Percentiles rank a stretch among this genome's conserved stretches.
Evolutionary conservation across 2,113 vertebrate genomes (phyloP).

Genomic region (Pseudorectes ferrugineus): DNA sequence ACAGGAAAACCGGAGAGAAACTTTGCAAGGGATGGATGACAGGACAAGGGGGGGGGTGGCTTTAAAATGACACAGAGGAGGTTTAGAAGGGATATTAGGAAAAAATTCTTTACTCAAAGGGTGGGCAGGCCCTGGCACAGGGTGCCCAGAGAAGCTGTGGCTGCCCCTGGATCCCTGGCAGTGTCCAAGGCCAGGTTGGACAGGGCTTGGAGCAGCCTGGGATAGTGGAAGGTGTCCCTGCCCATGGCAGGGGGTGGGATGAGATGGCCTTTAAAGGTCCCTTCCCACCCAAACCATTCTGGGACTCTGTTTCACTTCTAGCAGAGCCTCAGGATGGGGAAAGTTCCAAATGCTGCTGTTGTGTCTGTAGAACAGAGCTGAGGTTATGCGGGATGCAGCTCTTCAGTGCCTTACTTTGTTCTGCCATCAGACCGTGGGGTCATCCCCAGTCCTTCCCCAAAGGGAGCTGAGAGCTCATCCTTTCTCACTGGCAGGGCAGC

Average conservation of each 20-base stretch:
- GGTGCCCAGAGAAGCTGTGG: neutral
- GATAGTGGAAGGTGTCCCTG: neutral
- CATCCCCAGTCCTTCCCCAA: neutral
- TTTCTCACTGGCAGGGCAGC: neutral
- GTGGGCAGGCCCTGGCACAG: neutral
- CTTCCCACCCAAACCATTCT: neutral
- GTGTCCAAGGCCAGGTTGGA: neutral
- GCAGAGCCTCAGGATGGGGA: neutral
- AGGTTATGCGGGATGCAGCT: neutral
- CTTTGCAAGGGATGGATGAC: no score
- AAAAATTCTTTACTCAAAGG: neutral
- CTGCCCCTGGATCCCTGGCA: neutral
- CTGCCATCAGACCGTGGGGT: neutral
- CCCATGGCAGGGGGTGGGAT: neutral
- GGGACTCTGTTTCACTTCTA: neutral
- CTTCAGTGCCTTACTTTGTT: neutral
- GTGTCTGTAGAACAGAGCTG: neutral
- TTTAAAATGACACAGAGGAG: neutral
- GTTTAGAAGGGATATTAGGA: neutral
- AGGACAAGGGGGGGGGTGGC: no score
- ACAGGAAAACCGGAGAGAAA: no score
- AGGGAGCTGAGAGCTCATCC: neutral
- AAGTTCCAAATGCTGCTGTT: neutral
- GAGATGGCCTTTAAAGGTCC: neutral
- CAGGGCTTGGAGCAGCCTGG: neutral